These are phyloP conservation scores for Micrasema longulum DNA, from an alignment of 1,140 invertebrate genomes.

Conservation along the genomic window DNA sequence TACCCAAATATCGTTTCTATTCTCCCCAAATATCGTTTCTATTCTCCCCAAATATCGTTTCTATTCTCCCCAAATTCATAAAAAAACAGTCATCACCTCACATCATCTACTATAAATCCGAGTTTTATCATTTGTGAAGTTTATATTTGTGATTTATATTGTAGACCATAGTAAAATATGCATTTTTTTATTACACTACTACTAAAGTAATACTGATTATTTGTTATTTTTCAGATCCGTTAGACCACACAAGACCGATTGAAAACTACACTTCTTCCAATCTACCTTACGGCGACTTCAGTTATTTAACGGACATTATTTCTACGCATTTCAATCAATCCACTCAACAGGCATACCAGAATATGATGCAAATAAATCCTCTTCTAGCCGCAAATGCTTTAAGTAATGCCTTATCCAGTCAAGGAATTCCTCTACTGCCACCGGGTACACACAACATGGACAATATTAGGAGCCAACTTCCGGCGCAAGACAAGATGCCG, in stretches of 20 bases:
- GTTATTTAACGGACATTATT: slow-evolving; percentile 69
- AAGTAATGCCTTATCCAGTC: slow-evolving; percentile 28
- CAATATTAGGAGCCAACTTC: slow-evolving; percentile 18
- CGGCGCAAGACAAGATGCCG: slow-evolving; percentile 7
- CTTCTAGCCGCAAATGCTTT: slow-evolving; percentile 10
- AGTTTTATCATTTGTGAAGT: no score
- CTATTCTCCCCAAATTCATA: no score
- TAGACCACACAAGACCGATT: slow-evolving; percentile 57
- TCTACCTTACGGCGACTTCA: slow-evolving; percentile 70
- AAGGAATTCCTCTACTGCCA: slow-evolving; percentile 12
- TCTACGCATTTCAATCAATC: slow-evolving; percentile 52
- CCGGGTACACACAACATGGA: slow-evolving; percentile 12
- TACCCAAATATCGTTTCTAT: no score
- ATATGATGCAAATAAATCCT: slow-evolving; percentile 50
- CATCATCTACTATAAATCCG: no score
- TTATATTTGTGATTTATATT: no score
- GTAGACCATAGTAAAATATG: no score
- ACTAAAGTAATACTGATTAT: no score
- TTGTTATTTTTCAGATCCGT: slow-evolving; percentile 51
- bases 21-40: no score
- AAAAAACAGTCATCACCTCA: no score
- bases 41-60: no score
- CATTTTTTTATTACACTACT: no score
- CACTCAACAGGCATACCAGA: slow-evolving; percentile 47
- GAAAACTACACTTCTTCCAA: slow-evolving; percentile 70